A percentile compares a stretch with the other conserved stretches of the same genome.
Evolutionary conservation across 2,113 vertebrate genomes (phyloP).

Genomic region (Clarias batrachus): DNA sequence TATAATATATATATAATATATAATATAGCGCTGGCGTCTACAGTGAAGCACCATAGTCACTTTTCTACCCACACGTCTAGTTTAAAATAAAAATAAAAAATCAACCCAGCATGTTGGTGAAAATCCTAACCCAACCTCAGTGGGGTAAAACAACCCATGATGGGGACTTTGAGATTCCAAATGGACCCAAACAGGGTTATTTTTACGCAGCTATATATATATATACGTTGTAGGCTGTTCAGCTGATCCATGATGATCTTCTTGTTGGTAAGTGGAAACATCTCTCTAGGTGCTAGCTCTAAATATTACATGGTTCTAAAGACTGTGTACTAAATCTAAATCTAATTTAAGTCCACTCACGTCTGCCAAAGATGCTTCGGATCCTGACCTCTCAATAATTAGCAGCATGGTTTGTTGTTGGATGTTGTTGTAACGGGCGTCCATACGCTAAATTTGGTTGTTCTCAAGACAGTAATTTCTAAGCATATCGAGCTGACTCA

Average conservation of each 20-base stretch:
- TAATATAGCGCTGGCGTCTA: background rate
- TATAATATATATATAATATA: no score
- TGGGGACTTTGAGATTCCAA: background rate
- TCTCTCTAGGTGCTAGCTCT: background rate
- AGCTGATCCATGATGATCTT: background rate
- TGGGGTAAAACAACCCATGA: background rate
- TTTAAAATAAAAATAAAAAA: background rate
- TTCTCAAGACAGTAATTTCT: conserved; percentile 1
- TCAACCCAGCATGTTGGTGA: background rate
- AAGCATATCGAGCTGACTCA: background rate
- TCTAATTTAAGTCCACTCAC: background rate
- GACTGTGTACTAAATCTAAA: background rate
- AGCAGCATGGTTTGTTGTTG: background rate
- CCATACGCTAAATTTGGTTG: background rate
- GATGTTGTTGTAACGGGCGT: background rate
- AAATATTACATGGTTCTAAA: background rate
- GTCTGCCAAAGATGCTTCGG: background rate
- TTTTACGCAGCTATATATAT: background rate
- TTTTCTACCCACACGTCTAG: background rate
- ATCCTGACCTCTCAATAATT: background rate
- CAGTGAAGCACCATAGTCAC: background rate
- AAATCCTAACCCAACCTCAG: background rate
- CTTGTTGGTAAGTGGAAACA: background rate
- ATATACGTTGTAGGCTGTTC: background rate
- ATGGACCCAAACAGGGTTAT: background rate